phyloP scores from a whole-genome alignment of 2,888 invertebrate species.

The Agriopis leucophaearia region DNA sequence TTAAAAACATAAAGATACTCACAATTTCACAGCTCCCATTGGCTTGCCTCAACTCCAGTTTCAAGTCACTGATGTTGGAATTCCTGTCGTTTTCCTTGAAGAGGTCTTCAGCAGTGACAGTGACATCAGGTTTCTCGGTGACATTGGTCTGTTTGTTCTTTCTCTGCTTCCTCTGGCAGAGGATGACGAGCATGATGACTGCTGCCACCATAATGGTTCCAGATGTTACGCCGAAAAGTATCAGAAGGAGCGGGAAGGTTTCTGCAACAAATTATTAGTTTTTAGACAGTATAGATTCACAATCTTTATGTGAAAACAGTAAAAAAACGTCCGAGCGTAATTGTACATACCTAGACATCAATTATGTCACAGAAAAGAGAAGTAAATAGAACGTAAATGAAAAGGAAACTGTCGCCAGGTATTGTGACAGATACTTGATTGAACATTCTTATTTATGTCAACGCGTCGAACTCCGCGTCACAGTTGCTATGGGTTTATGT shows the following conservation, averaged over 20 bases:
- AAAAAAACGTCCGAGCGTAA: too few relatives aligned
- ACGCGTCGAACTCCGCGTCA: too few relatives aligned
- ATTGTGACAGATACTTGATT: too few relatives aligned
- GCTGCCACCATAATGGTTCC: conserved; percentile 95
- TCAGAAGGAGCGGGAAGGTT: conserved; percentile 92
- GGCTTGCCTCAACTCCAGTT: conserved; percentile 94
- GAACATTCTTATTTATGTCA: too few relatives aligned
- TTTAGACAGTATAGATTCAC: too few relatives aligned
- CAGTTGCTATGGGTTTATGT: too few relatives aligned
- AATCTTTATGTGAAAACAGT: too few relatives aligned
- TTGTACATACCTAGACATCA: too few relatives aligned
- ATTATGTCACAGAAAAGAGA: too few relatives aligned
- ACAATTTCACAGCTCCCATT: conserved; percentile 92
- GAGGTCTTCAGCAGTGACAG: conserved; percentile 78
- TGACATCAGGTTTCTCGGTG: conserved; percentile 87
- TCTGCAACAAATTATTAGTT: conserved; percentile 81
- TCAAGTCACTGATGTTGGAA: conserved; percentile 96
- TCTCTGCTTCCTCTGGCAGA: conserved; percentile 90
- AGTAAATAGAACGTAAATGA: too few relatives aligned
- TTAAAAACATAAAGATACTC: conserved; percentile 63
- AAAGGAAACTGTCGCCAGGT: too few relatives aligned
- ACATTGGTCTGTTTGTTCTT: conserved; percentile 83
- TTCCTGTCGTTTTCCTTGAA: conserved; percentile 94
- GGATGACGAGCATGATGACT: conserved; percentile 93
- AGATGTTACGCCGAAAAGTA: conserved; percentile 94